Evolutionary conservation across 2,797 vertebrate species (phyloP).

Genomic region (Halcyon badia): DNA sequence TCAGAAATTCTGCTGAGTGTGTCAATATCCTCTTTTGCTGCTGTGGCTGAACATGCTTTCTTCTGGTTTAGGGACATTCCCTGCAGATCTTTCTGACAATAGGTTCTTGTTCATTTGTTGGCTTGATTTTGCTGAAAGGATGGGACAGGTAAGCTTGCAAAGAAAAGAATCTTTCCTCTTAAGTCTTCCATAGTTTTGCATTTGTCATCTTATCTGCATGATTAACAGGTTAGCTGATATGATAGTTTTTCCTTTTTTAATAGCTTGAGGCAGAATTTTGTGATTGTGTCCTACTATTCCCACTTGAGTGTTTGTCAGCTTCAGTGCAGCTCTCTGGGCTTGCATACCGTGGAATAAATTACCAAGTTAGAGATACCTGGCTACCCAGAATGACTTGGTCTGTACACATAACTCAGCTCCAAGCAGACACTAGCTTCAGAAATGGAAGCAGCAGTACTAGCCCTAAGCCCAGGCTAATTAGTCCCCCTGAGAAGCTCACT

Average conservation of each 20-base stretch:
- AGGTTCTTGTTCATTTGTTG: background rate
- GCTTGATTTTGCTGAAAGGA: background rate
- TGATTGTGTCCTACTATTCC: background rate
- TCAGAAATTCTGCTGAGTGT: slow-evolving; percentile 42
- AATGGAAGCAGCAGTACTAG: background rate
- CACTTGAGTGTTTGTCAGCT: background rate
- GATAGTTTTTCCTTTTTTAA: background rate
- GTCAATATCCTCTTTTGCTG: background rate
- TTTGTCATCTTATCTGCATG: background rate
- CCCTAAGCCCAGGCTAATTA: background rate
- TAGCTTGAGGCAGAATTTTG: background rate
- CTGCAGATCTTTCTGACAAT: background rate
- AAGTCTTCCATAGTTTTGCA: background rate
- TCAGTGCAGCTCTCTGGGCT: background rate
- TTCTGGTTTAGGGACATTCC: background rate
- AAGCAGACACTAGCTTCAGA: background rate
- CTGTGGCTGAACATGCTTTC: background rate
- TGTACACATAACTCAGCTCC: background rate
- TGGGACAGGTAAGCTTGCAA: background rate
- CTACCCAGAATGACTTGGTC: background rate
- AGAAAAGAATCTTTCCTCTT: background rate
- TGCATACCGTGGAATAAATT: background rate
- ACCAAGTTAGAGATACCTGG: background rate
- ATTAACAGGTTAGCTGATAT: background rate
- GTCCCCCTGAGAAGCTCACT: background rate